Percentiles rank a stretch among this genome's conserved stretches.
Conservation (phyloP, 2,113 vertebrate species). For the Peromyscus polionotus region DNA sequence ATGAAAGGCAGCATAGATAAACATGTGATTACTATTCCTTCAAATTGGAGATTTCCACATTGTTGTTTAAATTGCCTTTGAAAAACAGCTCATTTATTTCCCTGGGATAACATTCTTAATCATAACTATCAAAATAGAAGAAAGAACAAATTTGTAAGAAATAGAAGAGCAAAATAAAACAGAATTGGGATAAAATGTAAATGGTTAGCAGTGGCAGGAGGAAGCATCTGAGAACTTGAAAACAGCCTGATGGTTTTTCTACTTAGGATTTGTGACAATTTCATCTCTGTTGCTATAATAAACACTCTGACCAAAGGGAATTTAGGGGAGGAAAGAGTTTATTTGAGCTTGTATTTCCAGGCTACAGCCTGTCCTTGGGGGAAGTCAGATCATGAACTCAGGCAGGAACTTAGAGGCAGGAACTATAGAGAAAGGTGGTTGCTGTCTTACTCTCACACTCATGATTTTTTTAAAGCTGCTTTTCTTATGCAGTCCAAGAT, state of each 20-base stretch:
- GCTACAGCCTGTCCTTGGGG: neutral
- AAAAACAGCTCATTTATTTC: constrained; percentile 5
- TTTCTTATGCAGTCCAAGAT: neutral
- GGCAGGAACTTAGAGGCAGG: neutral
- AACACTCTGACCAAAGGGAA: neutral
- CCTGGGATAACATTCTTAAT: constrained; percentile 29
- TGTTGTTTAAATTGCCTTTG: constrained; percentile 46
- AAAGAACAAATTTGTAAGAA: constrained; percentile 3
- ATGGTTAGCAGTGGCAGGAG: too few relatives aligned
- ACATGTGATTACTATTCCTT: constrained; percentile 21
- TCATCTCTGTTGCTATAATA: too few relatives aligned
- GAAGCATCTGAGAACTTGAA: neutral
- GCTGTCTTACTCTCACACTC: neutral
- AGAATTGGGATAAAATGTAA: neutral
- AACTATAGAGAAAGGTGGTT: neutral
- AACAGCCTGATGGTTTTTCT: neutral
- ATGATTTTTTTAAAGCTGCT: neutral
- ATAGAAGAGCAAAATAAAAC: constrained; percentile 18
- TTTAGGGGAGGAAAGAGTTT: too few relatives aligned
- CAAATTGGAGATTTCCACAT: constrained; percentile 17
- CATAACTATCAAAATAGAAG: constrained; percentile 34
- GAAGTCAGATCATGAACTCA: neutral
- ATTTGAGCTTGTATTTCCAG: neutral
- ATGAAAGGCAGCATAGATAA: constrained; percentile 27
- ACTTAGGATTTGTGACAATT: neutral